phyloP scores from a whole-genome alignment of 2,888 invertebrate species.

The Cordilura impudica region DNA sequence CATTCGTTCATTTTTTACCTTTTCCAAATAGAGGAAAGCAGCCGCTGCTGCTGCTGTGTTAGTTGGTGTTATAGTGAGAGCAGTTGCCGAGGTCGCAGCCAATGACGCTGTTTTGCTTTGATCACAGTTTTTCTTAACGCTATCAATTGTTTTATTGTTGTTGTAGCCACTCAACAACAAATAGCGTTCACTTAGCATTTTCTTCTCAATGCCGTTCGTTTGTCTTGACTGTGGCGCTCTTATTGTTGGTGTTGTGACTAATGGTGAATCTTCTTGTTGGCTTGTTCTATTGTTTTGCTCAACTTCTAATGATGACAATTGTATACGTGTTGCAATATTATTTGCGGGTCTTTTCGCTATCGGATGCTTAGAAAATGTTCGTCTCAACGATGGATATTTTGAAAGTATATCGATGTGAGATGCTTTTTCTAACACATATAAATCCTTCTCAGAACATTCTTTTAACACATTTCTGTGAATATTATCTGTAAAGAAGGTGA shows the following conservation, averaged over 20 bases:
- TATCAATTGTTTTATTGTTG: slow-evolving; percentile 74
- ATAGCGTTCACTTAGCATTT: slow-evolving; percentile 77
- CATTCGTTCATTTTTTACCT: slow-evolving; percentile 76
- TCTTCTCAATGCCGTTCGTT: slow-evolving; percentile 69
- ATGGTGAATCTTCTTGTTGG: background rate
- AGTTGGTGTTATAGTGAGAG: slow-evolving; percentile 64
- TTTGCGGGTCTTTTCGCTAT: background rate
- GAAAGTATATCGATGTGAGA: background rate
- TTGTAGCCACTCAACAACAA: slow-evolving; percentile 71
- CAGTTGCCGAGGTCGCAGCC: slow-evolving; percentile 35
- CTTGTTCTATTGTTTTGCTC: background rate
- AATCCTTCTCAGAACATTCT: slow-evolving; percentile 7
- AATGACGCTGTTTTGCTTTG: slow-evolving; percentile 61
- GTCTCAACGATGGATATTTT: background rate
- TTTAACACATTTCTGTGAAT: slow-evolving; percentile 25
- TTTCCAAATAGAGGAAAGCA: slow-evolving; percentile 73
- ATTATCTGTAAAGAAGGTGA: slow-evolving; percentile 42
- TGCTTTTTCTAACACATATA: background rate
- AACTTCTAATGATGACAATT: background rate
- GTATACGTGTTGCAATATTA: no score
- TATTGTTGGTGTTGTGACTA: background rate
- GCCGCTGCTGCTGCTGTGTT: slow-evolving; percentile 70
- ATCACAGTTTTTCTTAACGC: slow-evolving; percentile 73
- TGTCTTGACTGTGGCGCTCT: slow-evolving; percentile 4
- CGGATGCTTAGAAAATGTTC: background rate